phyloP scores from a whole-genome alignment of 2,797 vertebrate species.

The Crax fasciolata region DNA sequence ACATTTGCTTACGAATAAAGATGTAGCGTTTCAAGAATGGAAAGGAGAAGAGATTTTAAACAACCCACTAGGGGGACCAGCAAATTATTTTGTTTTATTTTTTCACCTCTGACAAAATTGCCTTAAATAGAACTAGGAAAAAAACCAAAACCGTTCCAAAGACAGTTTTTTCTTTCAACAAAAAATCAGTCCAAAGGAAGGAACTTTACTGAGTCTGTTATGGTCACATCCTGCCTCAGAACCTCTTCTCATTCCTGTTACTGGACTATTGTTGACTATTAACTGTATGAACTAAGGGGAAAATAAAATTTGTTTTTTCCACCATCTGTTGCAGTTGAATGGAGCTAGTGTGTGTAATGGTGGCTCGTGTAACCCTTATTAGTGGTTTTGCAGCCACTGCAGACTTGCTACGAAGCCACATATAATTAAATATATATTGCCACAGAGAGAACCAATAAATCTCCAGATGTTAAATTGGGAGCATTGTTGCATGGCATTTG shows the following conservation, averaged over 20 bases:
- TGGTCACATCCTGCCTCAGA: background rate
- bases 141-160: background rate
- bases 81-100: background rate
- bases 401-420: background rate
- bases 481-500: background rate
- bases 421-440: background rate
- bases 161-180: background rate
- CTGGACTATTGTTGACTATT: background rate
- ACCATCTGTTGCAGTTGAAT: background rate
- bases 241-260: constrained; percentile 4
- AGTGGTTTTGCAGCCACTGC: background rate
- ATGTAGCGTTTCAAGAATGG: constrained; percentile 1
- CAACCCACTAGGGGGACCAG: background rate
- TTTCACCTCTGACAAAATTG: background rate
- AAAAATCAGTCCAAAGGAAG: background rate
- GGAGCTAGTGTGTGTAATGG: background rate
- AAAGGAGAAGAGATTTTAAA: constrained; percentile 25
- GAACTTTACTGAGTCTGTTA: background rate
- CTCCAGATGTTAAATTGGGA: background rate
- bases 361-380: background rate
- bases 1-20: constrained; percentile 8
- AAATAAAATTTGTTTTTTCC: constrained; percentile 15
- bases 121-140: background rate
- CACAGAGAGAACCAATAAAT: background rate
- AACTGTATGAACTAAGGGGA: background rate